Conservation (phyloP, 2,888 invertebrate genomes). For the Ormyrus nitidulus region DNA sequence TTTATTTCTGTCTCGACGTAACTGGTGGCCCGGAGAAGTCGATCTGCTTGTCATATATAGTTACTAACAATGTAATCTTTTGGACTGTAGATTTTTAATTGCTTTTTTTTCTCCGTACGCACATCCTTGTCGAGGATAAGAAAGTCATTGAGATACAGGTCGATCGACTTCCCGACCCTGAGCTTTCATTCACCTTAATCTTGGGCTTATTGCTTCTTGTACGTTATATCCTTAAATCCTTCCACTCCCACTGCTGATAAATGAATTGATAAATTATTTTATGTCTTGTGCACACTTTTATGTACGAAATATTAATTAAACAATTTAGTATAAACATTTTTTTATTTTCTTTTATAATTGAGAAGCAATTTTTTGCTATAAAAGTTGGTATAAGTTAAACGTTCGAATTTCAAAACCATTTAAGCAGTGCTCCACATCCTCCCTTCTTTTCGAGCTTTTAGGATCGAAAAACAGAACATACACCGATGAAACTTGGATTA, state of each 20-base stretch:
- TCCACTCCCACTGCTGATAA: conserved; percentile 7
- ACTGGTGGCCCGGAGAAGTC: conserved; percentile 61
- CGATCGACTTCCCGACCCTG: conserved; percentile 65
- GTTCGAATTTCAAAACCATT: not conserved
- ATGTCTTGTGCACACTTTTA: not conserved
- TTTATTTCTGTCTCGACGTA: too few species aligned
- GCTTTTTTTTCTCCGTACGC: not conserved
- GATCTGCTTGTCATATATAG: conserved; percentile 55
- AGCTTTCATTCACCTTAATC: conserved; percentile 62
- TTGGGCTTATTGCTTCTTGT: conserved; percentile 47
- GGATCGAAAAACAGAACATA: too few species aligned
- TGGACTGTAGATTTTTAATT: not conserved
- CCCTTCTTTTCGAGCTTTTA: too few species aligned
- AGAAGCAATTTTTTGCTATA: not conserved
- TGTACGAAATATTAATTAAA: conserved; percentile 9
- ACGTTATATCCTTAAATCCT: conserved; percentile 26
- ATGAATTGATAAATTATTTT: not conserved
- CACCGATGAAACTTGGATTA: too few species aligned
- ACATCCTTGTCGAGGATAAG: conserved; percentile 11
- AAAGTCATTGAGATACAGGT: conserved; percentile 55
- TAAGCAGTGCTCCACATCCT: not conserved
- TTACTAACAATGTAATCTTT: conserved; percentile 25
- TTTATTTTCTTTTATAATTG: not conserved
- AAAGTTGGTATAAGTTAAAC: not conserved
- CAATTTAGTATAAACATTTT: conserved; percentile 2